These are phyloP conservation scores for Sciurus carolinensis DNA, from an alignment of 2,797 vertebrate species.

Conservation along the genomic window DNA sequence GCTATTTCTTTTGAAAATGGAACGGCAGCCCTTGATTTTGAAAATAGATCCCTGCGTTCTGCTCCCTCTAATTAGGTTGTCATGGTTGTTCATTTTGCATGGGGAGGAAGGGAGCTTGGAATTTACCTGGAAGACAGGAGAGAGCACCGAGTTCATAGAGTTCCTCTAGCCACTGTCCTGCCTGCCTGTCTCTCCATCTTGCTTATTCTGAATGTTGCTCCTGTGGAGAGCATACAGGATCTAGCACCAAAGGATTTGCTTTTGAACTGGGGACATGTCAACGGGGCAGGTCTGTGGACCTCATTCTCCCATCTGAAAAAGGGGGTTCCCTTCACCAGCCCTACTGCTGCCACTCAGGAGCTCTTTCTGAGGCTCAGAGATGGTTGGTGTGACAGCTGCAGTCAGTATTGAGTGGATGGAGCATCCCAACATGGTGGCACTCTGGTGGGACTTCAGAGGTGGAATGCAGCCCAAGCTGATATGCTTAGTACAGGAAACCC, in stretches of 20 bases:
- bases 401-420: rapidly evolving
- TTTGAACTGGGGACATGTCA: rapidly evolving
- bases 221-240: too few species aligned
- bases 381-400: rapidly evolving
- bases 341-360: neutral
- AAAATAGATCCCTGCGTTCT: conserved; percentile 21
- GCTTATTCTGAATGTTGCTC: neutral
- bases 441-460: neutral
- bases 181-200: neutral
- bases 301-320: neutral
- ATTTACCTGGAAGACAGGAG: neutral
- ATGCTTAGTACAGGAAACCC: neutral
- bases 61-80: conserved; percentile 30
- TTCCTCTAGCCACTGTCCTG: neutral
- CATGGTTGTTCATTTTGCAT: conserved; percentile 9
- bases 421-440: rapidly evolving
- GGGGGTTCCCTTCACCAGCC: neutral
- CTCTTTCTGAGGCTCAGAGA: neutral
- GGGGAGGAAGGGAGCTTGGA: neutral
- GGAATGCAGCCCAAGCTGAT: neutral
- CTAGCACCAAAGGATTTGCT: neutral
- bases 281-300: neutral
- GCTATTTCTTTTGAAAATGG: conserved; percentile 52
- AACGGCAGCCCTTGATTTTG: conserved; percentile 50
- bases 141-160: neutral